Conservation (phyloP, 2,113 vertebrate species). For the Forbesichthys papilliferus region DNA sequence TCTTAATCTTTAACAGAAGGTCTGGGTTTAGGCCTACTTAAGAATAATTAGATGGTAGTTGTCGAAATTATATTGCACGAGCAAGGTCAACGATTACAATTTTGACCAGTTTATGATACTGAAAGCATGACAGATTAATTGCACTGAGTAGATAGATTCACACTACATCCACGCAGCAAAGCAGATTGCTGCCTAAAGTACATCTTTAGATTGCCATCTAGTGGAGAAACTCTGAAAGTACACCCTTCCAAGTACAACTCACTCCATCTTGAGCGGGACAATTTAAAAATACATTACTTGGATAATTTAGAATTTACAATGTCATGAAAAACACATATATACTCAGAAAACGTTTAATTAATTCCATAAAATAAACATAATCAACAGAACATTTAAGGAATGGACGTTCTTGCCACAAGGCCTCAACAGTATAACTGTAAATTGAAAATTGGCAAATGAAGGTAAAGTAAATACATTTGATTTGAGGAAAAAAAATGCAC, state of each 20-base stretch:
- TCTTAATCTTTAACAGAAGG: background rate
- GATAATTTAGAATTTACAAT: background rate
- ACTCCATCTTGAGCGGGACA: background rate
- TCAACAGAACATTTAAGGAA: constrained; percentile 25
- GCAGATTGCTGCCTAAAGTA: background rate
- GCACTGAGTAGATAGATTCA: background rate
- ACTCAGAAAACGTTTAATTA: constrained; percentile 50
- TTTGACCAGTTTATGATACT: constrained; percentile 3
- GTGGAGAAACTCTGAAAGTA: constrained; percentile 21
- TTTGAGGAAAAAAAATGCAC: constrained; percentile 5
- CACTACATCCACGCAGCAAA: background rate
- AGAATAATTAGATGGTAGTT: background rate
- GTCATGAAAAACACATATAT: background rate
- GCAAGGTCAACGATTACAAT: background rate
- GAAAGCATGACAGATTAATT: background rate
- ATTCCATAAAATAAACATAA: constrained; percentile 51
- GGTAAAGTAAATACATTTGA: constrained; percentile 5
- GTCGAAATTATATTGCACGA: background rate
- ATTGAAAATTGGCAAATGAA: constrained; percentile 7
- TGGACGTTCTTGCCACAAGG: constrained; percentile 32
- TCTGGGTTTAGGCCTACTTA: background rate
- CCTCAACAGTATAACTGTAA: constrained; percentile 7
- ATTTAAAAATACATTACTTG: background rate
- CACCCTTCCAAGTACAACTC: background rate
- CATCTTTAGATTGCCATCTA: constrained; percentile 36